Conservation (phyloP, 2,888 invertebrate genomes). For the Mythimna pallens region DNA sequence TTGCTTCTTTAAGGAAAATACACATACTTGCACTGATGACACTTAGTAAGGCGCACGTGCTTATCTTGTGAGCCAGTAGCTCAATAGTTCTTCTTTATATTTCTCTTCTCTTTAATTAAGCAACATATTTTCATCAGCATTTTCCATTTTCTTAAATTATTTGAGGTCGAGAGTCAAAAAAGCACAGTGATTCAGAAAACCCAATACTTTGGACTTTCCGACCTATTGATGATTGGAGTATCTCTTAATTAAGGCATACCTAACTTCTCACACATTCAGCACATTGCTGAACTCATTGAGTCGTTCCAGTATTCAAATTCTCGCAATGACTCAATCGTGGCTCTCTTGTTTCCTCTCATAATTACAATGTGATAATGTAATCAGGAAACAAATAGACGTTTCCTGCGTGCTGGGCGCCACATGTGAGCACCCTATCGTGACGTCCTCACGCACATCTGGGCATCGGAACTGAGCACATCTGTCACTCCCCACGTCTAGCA, state of each 20-base stretch:
- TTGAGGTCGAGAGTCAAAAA: too few relatives aligned
- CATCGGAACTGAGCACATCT: slow-evolving; percentile 78
- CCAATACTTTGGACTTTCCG: background rate
- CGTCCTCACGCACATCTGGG: slow-evolving; percentile 76
- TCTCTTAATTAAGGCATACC: background rate
- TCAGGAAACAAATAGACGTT: slow-evolving; percentile 78
- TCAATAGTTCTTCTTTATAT: too few relatives aligned
- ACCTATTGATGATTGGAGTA: background rate
- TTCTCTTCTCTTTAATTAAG: too few relatives aligned
- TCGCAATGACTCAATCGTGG: slow-evolving; percentile 51
- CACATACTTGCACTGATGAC: background rate
- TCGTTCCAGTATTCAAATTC: slow-evolving; percentile 30
- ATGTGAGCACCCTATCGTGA: slow-evolving; percentile 72
- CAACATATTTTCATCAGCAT: too few relatives aligned
- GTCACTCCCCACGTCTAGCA: slow-evolving; percentile 68
- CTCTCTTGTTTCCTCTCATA: slow-evolving; percentile 56
- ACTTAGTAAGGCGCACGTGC: too few relatives aligned
- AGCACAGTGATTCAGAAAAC: too few relatives aligned
- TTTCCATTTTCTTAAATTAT: too few relatives aligned
- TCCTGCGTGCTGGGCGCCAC: slow-evolving; percentile 75
- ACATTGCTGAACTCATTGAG: slow-evolving; percentile 10
- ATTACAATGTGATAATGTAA: slow-evolving; percentile 73
- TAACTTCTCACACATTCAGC: slow-evolving; percentile 2
- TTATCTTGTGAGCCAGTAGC: too few relatives aligned
- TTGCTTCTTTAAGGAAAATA: background rate